Evolutionary conservation across 2,888 invertebrate species (phyloP), one percentile per base, ranked within the genome.

Genomic region (Andrena chrysosceles): DNA sequence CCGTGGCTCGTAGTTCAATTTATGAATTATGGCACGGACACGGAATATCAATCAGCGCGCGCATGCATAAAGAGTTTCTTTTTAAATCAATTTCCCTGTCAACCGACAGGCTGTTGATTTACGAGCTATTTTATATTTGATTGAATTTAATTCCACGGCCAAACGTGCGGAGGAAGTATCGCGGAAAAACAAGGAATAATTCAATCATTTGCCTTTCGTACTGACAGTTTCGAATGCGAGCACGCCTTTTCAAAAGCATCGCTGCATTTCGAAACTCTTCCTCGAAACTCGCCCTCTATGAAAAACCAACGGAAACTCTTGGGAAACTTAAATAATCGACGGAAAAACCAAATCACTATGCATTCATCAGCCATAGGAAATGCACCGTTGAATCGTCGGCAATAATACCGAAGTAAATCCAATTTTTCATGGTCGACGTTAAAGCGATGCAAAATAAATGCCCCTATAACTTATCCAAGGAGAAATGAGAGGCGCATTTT

Each of bases 131-230:
- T 52, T 75, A 52, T 68, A 59, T 56, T 80, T 52, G 67, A 72
- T 71, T 75, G 66, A 68, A 80, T 70, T 68, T 74, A 80, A 82
- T 80, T 67, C 54, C 42, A n/a, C 1, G 54, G 7, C 54, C 26
- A 23, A 16, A 13, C 48, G 60, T 20, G 62, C 29, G 42, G 49
- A 42, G 69, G 48, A 13, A 42, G 49, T 49, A 56, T 35, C 56
- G 56, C 42, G 54, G 35, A 10, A 68, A 56, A 72, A 52, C 56
- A 62, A 13, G 64, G 20, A 60, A 81, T 78, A 78, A 80, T 78
- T 81, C 72, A 54, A 81, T 81, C 52, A 26, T 10, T 62, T 48
- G 62, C 33, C 42, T 26, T 10, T 7, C 0, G 5, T 20, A 13
- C 26, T 29, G 56, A 68, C 72, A 60, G 60, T 68, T 52, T 67